Base-by-base conservation (phyloP, 2,888 invertebrate genomes). In the Hermaeophaga mercurialis region DNA sequence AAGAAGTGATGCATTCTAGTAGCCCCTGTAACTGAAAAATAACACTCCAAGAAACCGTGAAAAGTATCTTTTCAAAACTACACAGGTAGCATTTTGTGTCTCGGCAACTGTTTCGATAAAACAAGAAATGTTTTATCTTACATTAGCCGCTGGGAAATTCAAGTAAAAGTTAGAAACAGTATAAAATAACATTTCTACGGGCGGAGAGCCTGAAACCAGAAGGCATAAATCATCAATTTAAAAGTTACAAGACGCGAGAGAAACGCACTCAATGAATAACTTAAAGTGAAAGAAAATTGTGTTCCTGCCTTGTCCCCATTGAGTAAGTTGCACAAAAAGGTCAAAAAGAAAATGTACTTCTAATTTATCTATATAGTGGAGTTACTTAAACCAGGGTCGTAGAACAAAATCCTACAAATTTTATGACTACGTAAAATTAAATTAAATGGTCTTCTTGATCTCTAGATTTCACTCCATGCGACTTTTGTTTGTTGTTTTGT, bases 151-250 rank as follows among this genome's bases (percentile, higher is more conserved):
- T 12, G 15, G 19, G 39, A 39, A 39, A 39, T 39, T 39, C 19
- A n/a, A 18, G 39, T 19, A 39, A 39, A 39, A 39, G 39, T 39
- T 41, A 24, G 41, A 41, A 41, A 17, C 11, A 5, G 28, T n/a
- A 28, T 45, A 45, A 45, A 45, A 26, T 28, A 45, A 17, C n/a
- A 11, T 26, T 45, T 39, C 22, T 18, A 39, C 18, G 7, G 18
- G 33, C 9, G 28, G 44, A 11, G 11, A 44, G 15, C 28, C 28
- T 17, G 28, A 45, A 45, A 28, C 45, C 45, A 33, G 12, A 3
- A 45, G 17, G 11, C 18, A 45, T 45, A 33, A 45, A 45, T 45
- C 31, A 45, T 45, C 45, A 45, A 33, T 31, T 45, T 45, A n/a
- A 33, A 45, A 45, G 31, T 45, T 45, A 41, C 19, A 22, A 22